Base-by-base conservation (phyloP, 1,140 invertebrate species). In the Lasioglossum baleicum region DNA sequence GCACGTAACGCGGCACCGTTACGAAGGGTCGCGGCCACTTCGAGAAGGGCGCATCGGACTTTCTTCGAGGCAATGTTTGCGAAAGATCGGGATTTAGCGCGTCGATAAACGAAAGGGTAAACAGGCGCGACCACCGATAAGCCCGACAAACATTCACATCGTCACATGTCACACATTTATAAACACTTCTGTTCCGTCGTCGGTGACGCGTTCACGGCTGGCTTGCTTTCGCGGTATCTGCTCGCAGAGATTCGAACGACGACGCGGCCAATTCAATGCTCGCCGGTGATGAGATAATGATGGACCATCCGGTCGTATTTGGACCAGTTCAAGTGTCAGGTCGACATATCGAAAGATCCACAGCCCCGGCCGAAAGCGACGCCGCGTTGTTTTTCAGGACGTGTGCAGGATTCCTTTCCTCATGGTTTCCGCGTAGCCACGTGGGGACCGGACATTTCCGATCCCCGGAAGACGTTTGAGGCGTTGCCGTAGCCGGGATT, bases 401-500 rank as follows among this genome's bases (percentile, higher is more conserved):
- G 35, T 13, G 35, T 65, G 1, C 35, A 8, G n/a, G 2, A 10
- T 66, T 42, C 42, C n/a, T 5, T 63, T 75, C 31, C 61, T 83
- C 73, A 53, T 70, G 68, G 26, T 70, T 20, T 31, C 68, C 76
- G 26, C 35, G 60, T 40, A 48, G 48, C 48, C 78, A 81, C 65
- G 75, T 63, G 44, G 58, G 31, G 17, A 65, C 48, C 48, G 56
- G 76, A 22, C 48, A 78, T 58, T 72, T 6, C 31, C 71, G 63
- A 76, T 76, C 58, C 71, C 53, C 82, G 68, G 63, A 71, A 67
- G 40, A 75, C 66, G 72, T 61, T 60, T 26, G 66, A 81, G 82
- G 73, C 76, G 82, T 84, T 72, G 83, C 73, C 84, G 75, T 26
- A 75, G 66, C 63, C 61, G 65, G 74, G 63, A 72, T 82, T 85